Percentiles rank a stretch among this genome's conserved stretches.
These are phyloP conservation scores for Pomatostomus ruficeps DNA, from an alignment of 2,113 vertebrate genomes.

Conservation along the genomic window DNA sequence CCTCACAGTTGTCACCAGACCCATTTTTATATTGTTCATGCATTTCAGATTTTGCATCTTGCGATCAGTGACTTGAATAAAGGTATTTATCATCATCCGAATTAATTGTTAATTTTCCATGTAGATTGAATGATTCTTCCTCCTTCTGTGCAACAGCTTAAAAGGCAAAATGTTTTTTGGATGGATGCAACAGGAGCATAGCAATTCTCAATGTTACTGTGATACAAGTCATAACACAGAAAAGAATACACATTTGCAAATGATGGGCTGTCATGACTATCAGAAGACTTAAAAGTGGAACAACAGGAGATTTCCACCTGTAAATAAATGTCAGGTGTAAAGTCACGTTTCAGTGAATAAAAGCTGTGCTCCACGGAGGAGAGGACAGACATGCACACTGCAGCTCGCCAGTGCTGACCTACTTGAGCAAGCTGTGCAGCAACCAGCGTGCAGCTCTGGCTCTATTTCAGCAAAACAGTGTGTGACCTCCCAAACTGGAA, in stretches of 20 bases:
- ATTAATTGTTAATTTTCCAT: not conserved
- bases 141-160: not conserved
- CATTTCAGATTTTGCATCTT: not conserved
- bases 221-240: not conserved
- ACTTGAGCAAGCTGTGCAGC: not conserved
- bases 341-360: not conserved
- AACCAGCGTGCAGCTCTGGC: not conserved
- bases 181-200: not conserved
- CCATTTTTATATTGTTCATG: not conserved
- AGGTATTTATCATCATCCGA: not conserved
- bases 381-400: not conserved
- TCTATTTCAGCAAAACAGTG: not conserved
- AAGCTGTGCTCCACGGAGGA: accelerated
- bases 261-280: not conserved
- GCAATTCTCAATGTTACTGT: not conserved
- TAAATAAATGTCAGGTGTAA: not conserved
- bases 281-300: not conserved
- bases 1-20: not conserved
- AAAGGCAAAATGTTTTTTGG: not conserved
- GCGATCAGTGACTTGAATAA: not conserved
- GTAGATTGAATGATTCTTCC: not conserved
- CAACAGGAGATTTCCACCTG: not conserved
- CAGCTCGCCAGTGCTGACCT: not conserved
- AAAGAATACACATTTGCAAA: not conserved
- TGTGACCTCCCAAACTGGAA: not conserved